A percentile compares a stretch with the other conserved stretches of the same genome.
These are phyloP conservation scores for Phylloscopus whistleri DNA, from an alignment of 2,113 vertebrate genomes.

Conservation along the genomic window DNA sequence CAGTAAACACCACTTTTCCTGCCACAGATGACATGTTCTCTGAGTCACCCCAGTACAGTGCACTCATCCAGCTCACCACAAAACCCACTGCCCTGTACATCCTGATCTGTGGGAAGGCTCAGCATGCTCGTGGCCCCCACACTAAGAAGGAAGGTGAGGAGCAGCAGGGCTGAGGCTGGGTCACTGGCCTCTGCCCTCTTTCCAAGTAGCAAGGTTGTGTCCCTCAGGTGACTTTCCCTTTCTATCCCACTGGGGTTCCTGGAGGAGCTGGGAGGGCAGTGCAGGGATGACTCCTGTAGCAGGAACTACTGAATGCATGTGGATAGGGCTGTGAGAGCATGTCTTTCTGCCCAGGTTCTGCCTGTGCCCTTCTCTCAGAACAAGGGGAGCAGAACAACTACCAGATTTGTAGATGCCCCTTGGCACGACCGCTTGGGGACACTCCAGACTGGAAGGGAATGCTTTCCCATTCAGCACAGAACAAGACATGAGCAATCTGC, in stretches of 20 bases:
- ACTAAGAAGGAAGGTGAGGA: background rate
- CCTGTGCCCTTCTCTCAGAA: background rate
- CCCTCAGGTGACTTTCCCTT: background rate
- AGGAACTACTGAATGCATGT: background rate
- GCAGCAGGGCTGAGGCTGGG: background rate
- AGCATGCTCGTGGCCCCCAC: accelerated
- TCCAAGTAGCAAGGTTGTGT: background rate
- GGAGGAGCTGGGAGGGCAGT: background rate
- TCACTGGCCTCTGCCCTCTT: background rate
- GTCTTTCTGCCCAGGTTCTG: background rate
- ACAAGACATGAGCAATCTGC: background rate
- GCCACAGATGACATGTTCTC: background rate
- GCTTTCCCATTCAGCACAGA: background rate
- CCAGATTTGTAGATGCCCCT: background rate
- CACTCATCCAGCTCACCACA: background rate
- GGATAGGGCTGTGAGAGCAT: background rate
- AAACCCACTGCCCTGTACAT: background rate
- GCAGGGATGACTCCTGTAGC: background rate
- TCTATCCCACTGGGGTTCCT: background rate
- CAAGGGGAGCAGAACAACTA: background rate
- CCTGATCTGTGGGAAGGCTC: background rate
- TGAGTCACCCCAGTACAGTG: background rate
- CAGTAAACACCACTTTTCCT: background rate
- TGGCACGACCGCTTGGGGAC: background rate
- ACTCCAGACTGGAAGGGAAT: background rate